phyloP scores from a whole-genome alignment of 2,888 invertebrate genomes.

The Trypoxylon attenuatum region DNA sequence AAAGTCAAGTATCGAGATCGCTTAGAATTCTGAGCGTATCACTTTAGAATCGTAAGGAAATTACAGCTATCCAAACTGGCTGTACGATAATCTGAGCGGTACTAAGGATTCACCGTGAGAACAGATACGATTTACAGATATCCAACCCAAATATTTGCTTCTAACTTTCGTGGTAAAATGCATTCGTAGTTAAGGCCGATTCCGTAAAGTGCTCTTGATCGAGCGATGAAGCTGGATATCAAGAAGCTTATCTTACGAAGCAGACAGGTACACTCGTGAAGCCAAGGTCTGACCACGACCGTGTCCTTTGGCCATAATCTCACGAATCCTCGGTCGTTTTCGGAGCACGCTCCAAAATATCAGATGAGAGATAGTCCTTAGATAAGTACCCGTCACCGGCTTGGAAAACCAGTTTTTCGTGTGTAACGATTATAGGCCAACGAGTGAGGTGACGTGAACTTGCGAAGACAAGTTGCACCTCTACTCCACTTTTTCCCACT shows the following conservation, averaged over 20 bases:
- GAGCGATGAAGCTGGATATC: conserved; percentile 29
- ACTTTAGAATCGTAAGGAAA: conserved; percentile 39
- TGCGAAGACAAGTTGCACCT: conserved; percentile 37
- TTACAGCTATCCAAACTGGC: conserved; percentile 7
- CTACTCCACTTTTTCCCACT: conserved; percentile 16
- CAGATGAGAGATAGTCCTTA: conserved; percentile 59
- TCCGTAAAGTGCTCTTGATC: conserved; percentile 21
- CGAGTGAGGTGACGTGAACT: conserved; percentile 41
- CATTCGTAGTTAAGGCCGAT: conserved; percentile 2
- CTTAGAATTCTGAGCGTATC: conserved; percentile 31
- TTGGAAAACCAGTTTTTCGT: conserved; percentile 58
- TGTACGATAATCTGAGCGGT: conserved; percentile 1
- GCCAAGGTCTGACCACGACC: background rate
- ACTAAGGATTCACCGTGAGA: conserved; percentile 10
- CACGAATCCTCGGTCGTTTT: conserved; percentile 13
- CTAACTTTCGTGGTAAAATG: conserved; percentile 17
- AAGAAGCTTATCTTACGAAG: conserved; percentile 34
- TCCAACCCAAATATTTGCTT: background rate
- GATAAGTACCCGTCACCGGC: conserved; percentile 36
- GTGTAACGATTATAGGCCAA: conserved; percentile 54
- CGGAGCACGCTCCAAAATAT: conserved; percentile 32
- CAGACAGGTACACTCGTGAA: conserved; percentile 21
- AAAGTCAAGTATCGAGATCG: background rate
- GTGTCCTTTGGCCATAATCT: conserved; percentile 13
- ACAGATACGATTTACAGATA: conserved; percentile 32